Base-by-base conservation (phyloP, 2,797 vertebrate genomes). In the Pipistrellus nathusii region DNA sequence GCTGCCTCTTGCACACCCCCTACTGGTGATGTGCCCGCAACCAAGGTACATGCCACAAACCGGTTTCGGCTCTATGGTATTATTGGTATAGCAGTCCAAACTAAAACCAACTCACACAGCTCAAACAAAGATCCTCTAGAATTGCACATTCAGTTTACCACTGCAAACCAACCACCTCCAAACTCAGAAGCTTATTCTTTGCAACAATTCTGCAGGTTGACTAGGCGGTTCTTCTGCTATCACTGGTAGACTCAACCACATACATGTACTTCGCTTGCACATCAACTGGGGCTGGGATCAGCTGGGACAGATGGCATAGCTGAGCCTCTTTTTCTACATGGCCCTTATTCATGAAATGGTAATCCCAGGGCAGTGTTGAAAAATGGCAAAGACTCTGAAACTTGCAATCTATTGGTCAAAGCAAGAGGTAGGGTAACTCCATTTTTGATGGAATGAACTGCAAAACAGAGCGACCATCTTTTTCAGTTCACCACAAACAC, bases 121-220 rank as follows among this genome's bases (percentile, higher is more conserved):
- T 88, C 53, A 93, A 91, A 88, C 64, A 10, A 91, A 92, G 90
- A 90, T 81, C 46, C n/a, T 85, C 81, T 84, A 91, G 85, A 90
- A 92, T 18, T 88, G 4, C 13, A n/a, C 6, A 46, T 27, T 92
- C 35, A 66, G 68, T 57, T 90, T 92, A 78, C 73, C 85, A 30
- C 32, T 75, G 8, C 64, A 95, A 96, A 85, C 77, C 46, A 88
- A 92, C 57, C 51, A 95, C 77, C 48, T 92, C 77, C 81, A 94
- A 96, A 93, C 13, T 92, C 82, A 88, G 32, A 93, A n/a, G 20
- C 66, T 93, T 94, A 73, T 53, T 81, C 68, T 88, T 93, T 71
- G n/a, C 90, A 3, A 13, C 55, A 94, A 69, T 85, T 90, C 83
- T 93, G 13, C 72, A 90, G 38, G 38, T 77, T 59, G 25, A 85